Base-by-base conservation (phyloP, 2,113 vertebrate species). In the Salvelinus alpinus region DNA sequence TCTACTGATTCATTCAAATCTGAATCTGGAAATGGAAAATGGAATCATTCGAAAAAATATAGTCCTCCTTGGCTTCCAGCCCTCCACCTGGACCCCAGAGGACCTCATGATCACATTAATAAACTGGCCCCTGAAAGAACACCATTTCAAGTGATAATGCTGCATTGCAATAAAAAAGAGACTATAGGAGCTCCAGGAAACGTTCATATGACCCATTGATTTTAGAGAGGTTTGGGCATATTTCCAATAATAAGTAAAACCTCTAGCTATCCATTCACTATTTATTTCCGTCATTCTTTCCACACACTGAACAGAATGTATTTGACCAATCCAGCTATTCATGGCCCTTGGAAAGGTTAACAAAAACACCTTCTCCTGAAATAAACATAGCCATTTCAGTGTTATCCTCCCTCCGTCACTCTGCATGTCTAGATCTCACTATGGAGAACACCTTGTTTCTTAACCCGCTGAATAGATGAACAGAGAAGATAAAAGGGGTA, bases 291-390 rank as follows among this genome's bases (percentile, higher is more conserved):
- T 38, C 38, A 16, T 51, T 3, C 78, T 82, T 82, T 48, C 66
- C 18, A 5, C 5, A 44, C 38, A 44, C 8, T 44, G 38, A 44
- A 68, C 29, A 47, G 6, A 76, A 71, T 79, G 77, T 75, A 44
- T 67, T 16, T 76, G 57, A 57, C 22, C 68, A 47, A 54, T 76
- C 76, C 82, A 29, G 25, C 14, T 54, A 54, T 47, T 71, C 78
- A 57, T 57, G n/a, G 22, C 74, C 82, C 74, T 72, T 16, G 71
- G 72, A 70, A 22, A 72, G 68, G 69, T 84, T 75, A 85, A 80
- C 83, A 85, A 85, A 88, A 80, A 86, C 62, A 57, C 65, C 70
- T 67, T 20, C 84, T 83, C 79, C 48, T 80, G 80, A 84, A 84
- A 86, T 79, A 87, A 88, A 87, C 86, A 82, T 12, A 44, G 38